Conservation (phyloP, 2,797 vertebrate species). For the Psittacula derbiana region DNA sequence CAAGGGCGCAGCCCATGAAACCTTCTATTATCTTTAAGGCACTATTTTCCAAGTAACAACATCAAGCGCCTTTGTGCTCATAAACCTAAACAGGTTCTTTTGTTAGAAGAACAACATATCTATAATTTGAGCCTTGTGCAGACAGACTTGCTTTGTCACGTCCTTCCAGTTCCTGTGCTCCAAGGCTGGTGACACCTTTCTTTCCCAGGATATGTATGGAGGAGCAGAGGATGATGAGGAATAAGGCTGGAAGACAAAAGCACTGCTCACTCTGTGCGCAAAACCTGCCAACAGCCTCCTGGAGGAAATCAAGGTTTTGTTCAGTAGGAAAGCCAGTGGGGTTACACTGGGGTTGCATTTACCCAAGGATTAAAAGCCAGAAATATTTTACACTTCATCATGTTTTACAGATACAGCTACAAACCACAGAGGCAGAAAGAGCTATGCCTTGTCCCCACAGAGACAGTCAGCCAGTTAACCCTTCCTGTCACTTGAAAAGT, state of each 20-base stretch:
- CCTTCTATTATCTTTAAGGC: not conserved
- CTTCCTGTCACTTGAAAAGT: not conserved
- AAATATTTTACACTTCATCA: not conserved
- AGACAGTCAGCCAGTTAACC: not conserved
- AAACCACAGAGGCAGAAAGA: not conserved
- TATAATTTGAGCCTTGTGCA: not conserved
- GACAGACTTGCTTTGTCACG: not conserved
- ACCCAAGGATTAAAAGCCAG: not conserved
- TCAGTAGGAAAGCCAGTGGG: not conserved
- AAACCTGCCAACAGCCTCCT: not conserved
- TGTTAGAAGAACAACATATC: not conserved
- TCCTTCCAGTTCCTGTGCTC: not conserved
- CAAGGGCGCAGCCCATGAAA: not conserved
- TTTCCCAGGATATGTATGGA: not conserved
- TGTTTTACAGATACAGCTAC: not conserved
- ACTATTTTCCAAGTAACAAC: not conserved
- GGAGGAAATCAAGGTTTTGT: constrained; percentile 3
- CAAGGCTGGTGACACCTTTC: not conserved
- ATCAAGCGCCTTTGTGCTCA: constrained; percentile 28
- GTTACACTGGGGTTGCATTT: not conserved
- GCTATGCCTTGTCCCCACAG: not conserved
- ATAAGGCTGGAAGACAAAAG: constrained; percentile 13
- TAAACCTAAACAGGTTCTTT: not conserved
- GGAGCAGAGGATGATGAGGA: not conserved
- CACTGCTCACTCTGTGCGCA: not conserved